Evolutionary conservation across 2,113 vertebrate genomes (phyloP), one percentile per base, ranked within the genome.

Genomic region (Spea bombifrons): DNA sequence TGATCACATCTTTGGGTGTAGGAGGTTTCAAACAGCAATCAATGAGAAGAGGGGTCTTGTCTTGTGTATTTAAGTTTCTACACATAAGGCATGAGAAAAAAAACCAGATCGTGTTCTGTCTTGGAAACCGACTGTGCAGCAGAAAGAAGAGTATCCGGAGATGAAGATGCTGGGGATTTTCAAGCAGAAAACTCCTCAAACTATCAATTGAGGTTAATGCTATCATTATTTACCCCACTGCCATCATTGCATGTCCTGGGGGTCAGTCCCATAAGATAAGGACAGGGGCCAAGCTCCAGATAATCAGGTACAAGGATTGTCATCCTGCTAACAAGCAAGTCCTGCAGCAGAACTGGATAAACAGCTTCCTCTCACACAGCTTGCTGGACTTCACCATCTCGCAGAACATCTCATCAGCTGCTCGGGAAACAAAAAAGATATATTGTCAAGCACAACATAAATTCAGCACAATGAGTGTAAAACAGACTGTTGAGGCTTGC

Each of bases 331-430:
- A 89, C 83, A 95, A 90, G 88, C 96, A 98, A 5, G 94, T 96
- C 67, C 90, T 92, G 88, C 96, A 98, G 89, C 96, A 97, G 87
- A 97, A 96, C 85, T 96, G 93, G 66, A 92, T 91, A 86, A 97
- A 97, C 55, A 95, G 90, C 84, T 95, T 98, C 88, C 93, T 94
- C 84, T 95, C 94, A 71, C 96, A 97, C 49, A 97, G 92, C 78
- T 94, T 92, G 84, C 96, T 96, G 79, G 95, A 95, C 82, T 94
- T 96, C 74, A 97, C 94, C 95, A 96, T 95, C 87, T 97, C 93
- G 48, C 96, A 97, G 90, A 98, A 97, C 0, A 91, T 88, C 82
- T 96, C 92, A 8, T 96, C 94, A 44, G 94, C 95, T 97, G 87
- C 68, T 45, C 50, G 74, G 76, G 86, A 71, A 67, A 71, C 85